A percentile compares a stretch with the other conserved stretches of the same genome.
Evolutionary conservation across 2,888 invertebrate species (phyloP).

Genomic region (Halictus quadricinctus): DNA sequence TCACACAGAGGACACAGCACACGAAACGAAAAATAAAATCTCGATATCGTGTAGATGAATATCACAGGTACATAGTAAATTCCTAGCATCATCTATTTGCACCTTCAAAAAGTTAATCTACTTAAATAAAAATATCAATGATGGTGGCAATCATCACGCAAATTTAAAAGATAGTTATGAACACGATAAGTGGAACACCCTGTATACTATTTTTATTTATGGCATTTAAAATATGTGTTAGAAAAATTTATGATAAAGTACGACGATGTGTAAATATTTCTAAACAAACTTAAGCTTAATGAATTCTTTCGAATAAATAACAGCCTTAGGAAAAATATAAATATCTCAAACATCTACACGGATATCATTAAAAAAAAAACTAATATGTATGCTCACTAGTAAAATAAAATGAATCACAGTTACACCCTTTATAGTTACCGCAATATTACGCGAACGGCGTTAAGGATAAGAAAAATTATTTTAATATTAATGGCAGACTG

Average conservation of each 20-base stretch:
- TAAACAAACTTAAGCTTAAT: constrained; percentile 40
- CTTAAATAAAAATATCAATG: constrained; percentile 19
- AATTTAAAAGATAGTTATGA: constrained; percentile 53
- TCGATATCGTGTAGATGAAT: constrained; percentile 36
- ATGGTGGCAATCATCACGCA: not conserved
- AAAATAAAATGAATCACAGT: constrained; percentile 44
- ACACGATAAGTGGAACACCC: constrained; percentile 61
- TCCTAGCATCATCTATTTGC: constrained; percentile 14
- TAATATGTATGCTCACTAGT: constrained; percentile 20
- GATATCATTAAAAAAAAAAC: not conserved
- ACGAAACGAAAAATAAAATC: not conserved
- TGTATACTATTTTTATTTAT: constrained; percentile 48
- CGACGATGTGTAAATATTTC: constrained; percentile 17
- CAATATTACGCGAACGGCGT: constrained; percentile 19
- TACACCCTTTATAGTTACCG: constrained; percentile 22
- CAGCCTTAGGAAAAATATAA: constrained; percentile 12
- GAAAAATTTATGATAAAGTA: constrained; percentile 29
- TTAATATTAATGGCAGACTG: constrained; percentile 14
- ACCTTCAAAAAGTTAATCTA: constrained; percentile 6
- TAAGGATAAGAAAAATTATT: not conserved
- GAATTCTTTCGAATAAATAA: constrained; percentile 12
- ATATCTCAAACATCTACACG: constrained; percentile 18
- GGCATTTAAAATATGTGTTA: constrained; percentile 18
- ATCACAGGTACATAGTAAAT: constrained; percentile 41
- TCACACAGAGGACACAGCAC: constrained; percentile 11